Base-by-base conservation (phyloP, 2,888 invertebrate species). In the Ochropleura plecta region DNA sequence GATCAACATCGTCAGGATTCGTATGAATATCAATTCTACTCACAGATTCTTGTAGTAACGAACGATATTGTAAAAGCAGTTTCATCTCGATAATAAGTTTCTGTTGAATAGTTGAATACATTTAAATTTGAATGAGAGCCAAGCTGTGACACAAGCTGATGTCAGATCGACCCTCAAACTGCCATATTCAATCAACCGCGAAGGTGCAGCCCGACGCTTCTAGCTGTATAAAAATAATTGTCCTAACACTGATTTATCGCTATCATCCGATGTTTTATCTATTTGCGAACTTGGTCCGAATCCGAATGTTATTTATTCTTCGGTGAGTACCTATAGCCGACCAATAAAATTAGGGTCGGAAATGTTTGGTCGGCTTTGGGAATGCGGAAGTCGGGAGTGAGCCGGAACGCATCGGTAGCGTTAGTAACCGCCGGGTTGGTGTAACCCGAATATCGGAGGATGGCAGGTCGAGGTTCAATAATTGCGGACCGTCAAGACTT, bases 381-480 rank as follows among this genome's bases (percentile, higher is more conserved):
- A 91, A 93, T 91, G 91, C 92, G 93, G 93, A 93, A 93, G 91
- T 85, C 82, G 83, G 88, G 90, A 89, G 80, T 73, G 84, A 72
- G 76, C 82, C 84, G 82, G 79, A 84, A 86, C 84, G 82, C 79
- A 79, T 78, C 76, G 70, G 83, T 82, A 82, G 87, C 81, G 76
- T 80, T 83, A 79, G 86, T 85, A 86, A 88, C 82, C 83, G 83
- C 77, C 83, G 86, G 77, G 70, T 88, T 88, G 84, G 86, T 88
- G 88, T 91, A 92, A 92, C 91, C 92, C 92, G 92, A 93, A 92
- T 94, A 91, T 91, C 89, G 91, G 91, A 93, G 93, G 95, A 94
- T 94, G 94, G 90, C 90, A 91, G 94, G 93, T 93, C 94, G 95
- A 95, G 95, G 95, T 94, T 95, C 94, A 94, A 93, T 95, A 94